Conservation (phyloP, 1,140 invertebrate genomes). For the Euwallacea similis region DNA sequence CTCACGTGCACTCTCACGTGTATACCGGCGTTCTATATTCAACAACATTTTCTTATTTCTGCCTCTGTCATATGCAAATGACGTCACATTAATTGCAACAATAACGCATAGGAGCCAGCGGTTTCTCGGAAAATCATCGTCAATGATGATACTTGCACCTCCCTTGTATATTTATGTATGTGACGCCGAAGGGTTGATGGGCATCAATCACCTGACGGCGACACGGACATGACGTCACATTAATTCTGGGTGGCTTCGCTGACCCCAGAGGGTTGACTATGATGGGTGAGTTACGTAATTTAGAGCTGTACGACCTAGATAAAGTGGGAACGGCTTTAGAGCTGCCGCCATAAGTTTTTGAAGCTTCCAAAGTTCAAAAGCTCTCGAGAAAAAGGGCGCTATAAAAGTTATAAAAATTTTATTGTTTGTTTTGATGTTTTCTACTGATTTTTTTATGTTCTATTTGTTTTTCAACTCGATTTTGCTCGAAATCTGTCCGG, state of each 20-base stretch:
- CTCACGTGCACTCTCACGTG: neutral
- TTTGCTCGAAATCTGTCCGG: too few relatives aligned
- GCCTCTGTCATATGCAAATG: conserved; percentile 14
- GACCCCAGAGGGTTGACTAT: conserved; percentile 21
- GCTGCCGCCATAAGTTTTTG: too few relatives aligned
- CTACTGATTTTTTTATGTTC: too few relatives aligned
- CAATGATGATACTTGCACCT: neutral
- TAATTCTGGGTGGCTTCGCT: conserved; percentile 23
- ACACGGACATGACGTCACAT: conserved; percentile 29
- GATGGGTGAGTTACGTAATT: conserved; percentile 17
- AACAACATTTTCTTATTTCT: neutral
- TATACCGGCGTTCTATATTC: neutral
- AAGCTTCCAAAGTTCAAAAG: too few relatives aligned
- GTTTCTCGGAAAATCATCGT: neutral
- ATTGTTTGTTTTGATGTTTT: too few relatives aligned
- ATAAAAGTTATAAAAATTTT: too few relatives aligned
- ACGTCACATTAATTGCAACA: conserved; percentile 29
- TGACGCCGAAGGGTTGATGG: conserved; percentile 11
- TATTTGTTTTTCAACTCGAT: too few relatives aligned
- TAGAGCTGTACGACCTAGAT: too few relatives aligned
- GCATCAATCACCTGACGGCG: conserved; percentile 28
- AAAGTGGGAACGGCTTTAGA: too few relatives aligned
- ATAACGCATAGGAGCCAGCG: neutral
- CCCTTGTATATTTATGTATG: conserved; percentile 14
- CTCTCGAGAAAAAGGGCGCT: too few relatives aligned